Percentiles rank a stretch among this genome's conserved stretches.
Conservation (phyloP, 2,888 invertebrate genomes). For the Sarcophaga variegata region DNA sequence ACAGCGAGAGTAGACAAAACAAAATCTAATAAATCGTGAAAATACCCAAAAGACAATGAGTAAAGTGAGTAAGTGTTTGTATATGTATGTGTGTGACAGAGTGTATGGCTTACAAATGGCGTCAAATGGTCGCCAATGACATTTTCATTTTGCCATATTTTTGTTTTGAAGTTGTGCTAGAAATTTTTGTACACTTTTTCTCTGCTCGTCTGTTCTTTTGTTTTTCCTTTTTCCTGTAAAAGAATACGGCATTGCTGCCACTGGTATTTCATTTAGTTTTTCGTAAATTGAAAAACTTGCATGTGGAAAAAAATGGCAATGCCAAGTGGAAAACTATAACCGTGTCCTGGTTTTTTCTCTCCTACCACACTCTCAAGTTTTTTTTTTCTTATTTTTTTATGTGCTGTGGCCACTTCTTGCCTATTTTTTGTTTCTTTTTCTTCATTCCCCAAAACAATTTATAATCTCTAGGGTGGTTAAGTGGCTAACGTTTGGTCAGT, state of each 20-base stretch:
- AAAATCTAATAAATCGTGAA: constrained; percentile 68
- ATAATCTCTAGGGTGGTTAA: constrained; percentile 63
- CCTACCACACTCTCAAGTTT: not conserved
- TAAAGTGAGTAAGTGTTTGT: constrained; percentile 7
- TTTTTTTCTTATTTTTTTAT: not conserved
- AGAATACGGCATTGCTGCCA: not conserved
- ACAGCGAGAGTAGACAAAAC: constrained; percentile 55
- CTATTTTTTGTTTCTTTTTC: constrained; percentile 20
- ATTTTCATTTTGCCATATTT: constrained; percentile 58
- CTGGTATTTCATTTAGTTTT: constrained; percentile 54
- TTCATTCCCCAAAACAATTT: constrained; percentile 45
- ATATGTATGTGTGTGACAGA: constrained; percentile 3
- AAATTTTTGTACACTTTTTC: not conserved
- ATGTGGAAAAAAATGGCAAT: constrained; percentile 39
- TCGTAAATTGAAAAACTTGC: constrained; percentile 65
- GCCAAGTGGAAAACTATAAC: constrained; percentile 40
- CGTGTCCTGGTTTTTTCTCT: constrained; percentile 34
- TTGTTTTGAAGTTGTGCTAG: constrained; percentile 13
- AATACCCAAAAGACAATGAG: constrained; percentile 52
- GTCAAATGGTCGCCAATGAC: constrained; percentile 69
- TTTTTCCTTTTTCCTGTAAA: not conserved
- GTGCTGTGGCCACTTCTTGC: not conserved
- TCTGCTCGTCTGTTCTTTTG: not conserved
- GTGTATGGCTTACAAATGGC: constrained; percentile 51
- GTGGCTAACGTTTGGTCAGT: constrained; percentile 63